Conservation (phyloP, 2,113 vertebrate genomes). For the Callithrix jacchus region DNA sequence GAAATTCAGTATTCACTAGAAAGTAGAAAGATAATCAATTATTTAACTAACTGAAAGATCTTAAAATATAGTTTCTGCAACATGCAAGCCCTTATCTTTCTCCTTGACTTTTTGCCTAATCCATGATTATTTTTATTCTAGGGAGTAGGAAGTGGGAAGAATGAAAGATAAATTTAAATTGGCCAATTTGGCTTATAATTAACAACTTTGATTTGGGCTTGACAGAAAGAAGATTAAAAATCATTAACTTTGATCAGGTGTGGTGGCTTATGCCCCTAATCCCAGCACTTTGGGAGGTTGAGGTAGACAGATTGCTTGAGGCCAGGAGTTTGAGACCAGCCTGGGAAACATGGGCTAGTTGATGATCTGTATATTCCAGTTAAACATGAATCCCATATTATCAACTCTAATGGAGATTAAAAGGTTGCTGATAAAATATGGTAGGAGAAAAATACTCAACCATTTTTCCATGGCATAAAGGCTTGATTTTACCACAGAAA, state of each 20-base stretch:
- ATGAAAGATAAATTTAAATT: neutral
- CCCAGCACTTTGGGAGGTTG: too few relatives aligned
- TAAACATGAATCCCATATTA: neutral
- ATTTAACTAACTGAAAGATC: neutral
- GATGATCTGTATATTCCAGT: neutral
- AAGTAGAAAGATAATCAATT: neutral
- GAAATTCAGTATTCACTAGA: neutral
- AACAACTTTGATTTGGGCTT: neutral
- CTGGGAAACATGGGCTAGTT: neutral
- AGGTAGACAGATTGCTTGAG: too few relatives aligned
- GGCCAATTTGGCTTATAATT: neutral
- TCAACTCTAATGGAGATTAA: constrained; percentile 17
- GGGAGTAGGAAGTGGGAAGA: neutral
- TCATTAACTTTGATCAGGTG: neutral
- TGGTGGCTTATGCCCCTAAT: too few relatives aligned
- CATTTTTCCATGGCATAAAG: constrained; percentile 8
- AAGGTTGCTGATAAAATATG: neutral
- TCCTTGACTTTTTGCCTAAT: neutral
- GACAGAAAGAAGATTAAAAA: neutral
- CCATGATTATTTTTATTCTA: neutral
- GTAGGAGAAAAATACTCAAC: neutral
- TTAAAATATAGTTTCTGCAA: neutral
- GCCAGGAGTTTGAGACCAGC: too few relatives aligned
- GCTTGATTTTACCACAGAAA: neutral
- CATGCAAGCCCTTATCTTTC: neutral